Percentiles rank a stretch among this genome's conserved stretches.
Evolutionary conservation across 2,888 invertebrate genomes (phyloP).

Genomic region (Meganola albula): DNA sequence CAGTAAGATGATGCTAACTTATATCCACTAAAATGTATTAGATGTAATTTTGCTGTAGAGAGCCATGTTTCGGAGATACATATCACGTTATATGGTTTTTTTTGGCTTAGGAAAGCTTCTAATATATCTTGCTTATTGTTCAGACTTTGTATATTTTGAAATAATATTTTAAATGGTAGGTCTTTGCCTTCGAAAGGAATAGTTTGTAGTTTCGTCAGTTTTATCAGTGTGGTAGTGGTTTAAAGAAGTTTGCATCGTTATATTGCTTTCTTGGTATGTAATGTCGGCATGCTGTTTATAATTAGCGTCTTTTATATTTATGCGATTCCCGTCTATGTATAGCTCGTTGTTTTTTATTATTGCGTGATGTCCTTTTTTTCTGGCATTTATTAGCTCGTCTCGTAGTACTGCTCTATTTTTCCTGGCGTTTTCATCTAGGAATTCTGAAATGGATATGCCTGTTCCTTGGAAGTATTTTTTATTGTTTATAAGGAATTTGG

Average conservation of each 20-base stretch:
- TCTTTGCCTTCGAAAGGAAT: constrained; percentile 2
- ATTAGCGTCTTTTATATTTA: no score
- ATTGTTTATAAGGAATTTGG: background rate
- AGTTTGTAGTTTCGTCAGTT: background rate
- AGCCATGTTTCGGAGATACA: constrained; percentile 9
- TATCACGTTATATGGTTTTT: background rate
- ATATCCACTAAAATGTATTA: constrained; percentile 1
- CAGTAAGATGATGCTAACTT: constrained; percentile 1
- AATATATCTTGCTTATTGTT: constrained; percentile 6
- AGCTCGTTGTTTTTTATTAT: background rate
- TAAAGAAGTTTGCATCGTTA: background rate
- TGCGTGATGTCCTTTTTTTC: background rate
- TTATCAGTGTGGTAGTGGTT: background rate
- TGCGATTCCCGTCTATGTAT: background rate
- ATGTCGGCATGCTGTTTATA: no score
- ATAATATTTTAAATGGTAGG: constrained; percentile 1
- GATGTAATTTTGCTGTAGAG: background rate
- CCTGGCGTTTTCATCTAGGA: background rate
- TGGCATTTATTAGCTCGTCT: background rate
- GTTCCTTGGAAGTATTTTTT: background rate
- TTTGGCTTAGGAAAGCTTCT: constrained; percentile 1
- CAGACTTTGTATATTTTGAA: constrained; percentile 4
- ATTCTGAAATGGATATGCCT: background rate
- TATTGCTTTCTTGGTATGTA: background rate
- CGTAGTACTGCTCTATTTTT: background rate